These are phyloP conservation scores for Anarrhichthys ocellatus DNA, from an alignment of 2,113 vertebrate species.

Conservation along the genomic window DNA sequence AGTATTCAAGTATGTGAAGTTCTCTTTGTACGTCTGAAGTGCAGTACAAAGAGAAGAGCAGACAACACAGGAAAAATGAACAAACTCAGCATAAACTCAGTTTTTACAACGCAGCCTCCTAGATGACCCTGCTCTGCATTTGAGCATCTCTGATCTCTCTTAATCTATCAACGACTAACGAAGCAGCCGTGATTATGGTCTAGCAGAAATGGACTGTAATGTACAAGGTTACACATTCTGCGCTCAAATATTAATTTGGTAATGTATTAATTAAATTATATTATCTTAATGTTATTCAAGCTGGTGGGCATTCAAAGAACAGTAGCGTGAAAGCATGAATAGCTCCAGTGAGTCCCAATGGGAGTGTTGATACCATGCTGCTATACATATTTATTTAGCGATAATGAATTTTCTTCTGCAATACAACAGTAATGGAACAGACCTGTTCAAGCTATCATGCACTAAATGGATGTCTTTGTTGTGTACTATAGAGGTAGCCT, in stretches of 20 bases:
- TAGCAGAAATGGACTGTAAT: conserved; percentile 65
- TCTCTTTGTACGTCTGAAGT: not conserved
- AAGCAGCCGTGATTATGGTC: conserved; percentile 64
- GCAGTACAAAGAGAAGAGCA: conserved; percentile 4
- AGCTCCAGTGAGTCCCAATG: not conserved
- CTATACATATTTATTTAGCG: not conserved
- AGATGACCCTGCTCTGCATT: conserved; percentile 65
- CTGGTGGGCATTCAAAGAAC: conserved; percentile 24
- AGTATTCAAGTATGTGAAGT: not conserved
- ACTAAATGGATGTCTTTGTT: conserved; percentile 67
- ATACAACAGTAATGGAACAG: conserved; percentile 50
- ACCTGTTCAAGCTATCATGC: conserved; percentile 52
- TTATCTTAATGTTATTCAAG: conserved; percentile 50
- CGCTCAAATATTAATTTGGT: conserved; percentile 51
- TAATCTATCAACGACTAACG: conserved; percentile 77
- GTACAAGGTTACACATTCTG: conserved; percentile 41
- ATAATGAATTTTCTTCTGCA: conserved; percentile 47
- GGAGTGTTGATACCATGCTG: conserved; percentile 2
- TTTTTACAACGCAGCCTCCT: conserved; percentile 74
- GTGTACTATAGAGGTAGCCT: conserved; percentile 37
- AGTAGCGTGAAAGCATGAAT: not conserved
- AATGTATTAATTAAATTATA: conserved; percentile 64
- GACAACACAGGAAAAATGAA: conserved; percentile 38
- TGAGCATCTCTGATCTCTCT: conserved; percentile 73
- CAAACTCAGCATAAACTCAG: conserved; percentile 34